Evolutionary conservation across 2,888 invertebrate genomes (phyloP).

Genomic region (Drosophila melanocephala): DNA sequence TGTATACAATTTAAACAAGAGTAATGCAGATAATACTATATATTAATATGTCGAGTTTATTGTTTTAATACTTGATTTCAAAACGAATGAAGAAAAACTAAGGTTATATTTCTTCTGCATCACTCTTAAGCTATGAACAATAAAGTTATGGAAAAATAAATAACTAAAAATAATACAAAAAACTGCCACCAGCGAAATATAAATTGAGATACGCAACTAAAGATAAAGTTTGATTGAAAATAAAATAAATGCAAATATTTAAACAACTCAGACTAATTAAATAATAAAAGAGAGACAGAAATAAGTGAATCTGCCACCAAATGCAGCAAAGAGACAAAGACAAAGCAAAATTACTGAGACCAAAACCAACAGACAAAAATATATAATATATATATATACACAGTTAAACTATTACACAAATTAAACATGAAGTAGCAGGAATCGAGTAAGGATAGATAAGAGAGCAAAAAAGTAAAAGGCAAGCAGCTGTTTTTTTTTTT

Average conservation of each 20-base stretch:
- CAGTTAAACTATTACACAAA: conserved; percentile 32
- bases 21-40: conserved; percentile 15
- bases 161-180: neutral
- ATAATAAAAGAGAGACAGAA: neutral
- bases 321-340: conserved; percentile 4
- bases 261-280: conserved; percentile 13
- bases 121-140: conserved; percentile 2
- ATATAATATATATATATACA: conserved; percentile 2
- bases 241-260: conserved; percentile 6
- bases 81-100: neutral
- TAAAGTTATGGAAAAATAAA: neutral
- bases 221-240: neutral
- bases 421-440: conserved; percentile 43
- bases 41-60: neutral
- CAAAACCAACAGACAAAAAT: conserved; percentile 23
- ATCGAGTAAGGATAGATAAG: conserved; percentile 29
- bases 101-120: conserved; percentile 6
- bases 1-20: neutral
- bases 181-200: conserved; percentile 4
- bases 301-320: conserved; percentile 12
- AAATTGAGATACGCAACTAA: neutral
- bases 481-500: conserved; percentile 57
- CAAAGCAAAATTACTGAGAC: conserved; percentile 19
- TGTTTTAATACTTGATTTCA: neutral
- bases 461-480: conserved; percentile 61